These are phyloP conservation scores for Elgaria multicarinata DNA, from an alignment of 2,113 vertebrate genomes.

Conservation along the genomic window DNA sequence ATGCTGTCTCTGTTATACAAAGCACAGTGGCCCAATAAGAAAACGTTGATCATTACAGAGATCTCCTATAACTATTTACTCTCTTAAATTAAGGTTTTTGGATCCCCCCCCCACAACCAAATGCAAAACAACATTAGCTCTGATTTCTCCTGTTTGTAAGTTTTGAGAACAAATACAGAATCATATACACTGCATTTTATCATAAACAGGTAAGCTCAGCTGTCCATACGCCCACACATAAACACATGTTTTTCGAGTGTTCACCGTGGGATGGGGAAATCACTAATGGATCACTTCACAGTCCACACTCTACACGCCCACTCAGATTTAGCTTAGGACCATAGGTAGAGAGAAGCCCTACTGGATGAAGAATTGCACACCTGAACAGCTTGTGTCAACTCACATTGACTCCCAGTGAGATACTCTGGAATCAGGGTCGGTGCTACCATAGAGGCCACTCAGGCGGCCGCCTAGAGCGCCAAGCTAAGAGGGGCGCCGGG, in stretches of 20 bases:
- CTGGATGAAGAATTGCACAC: background rate
- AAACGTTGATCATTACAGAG: background rate
- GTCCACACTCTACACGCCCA: background rate
- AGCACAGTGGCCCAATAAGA: background rate
- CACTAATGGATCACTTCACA: background rate
- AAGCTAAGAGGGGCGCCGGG: no score
- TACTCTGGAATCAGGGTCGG: background rate
- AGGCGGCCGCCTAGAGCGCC: no score
- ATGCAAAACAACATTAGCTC: background rate
- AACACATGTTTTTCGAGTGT: background rate
- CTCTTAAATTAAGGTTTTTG: no score
- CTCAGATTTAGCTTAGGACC: background rate
- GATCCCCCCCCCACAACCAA: background rate
- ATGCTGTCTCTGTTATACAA: background rate
- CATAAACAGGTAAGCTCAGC: background rate
- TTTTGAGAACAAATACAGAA: background rate
- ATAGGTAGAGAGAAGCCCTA: background rate
- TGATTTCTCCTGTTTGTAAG: background rate
- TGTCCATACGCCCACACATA: slow-evolving; percentile 1
- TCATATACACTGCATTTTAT: background rate
- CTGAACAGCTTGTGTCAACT: background rate
- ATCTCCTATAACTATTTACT: background rate
- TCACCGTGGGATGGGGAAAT: background rate
- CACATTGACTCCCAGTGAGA: background rate
- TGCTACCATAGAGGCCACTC: no score